Evolutionary conservation across 1,140 invertebrate species (phyloP).

Genomic region (Drosophila lacertosa): DNA sequence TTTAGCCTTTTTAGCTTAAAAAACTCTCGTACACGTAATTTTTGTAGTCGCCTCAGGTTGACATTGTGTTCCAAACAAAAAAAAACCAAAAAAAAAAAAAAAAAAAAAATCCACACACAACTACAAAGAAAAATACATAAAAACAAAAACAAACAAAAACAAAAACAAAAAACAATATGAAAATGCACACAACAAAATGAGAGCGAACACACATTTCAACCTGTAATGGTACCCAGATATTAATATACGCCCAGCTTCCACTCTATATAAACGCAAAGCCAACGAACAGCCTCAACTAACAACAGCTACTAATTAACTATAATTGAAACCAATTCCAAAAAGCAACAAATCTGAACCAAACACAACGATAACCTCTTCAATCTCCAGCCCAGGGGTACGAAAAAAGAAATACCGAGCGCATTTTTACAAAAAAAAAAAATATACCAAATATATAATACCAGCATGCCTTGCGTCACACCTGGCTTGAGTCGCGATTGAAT

Average conservation of each 20-base stretch:
- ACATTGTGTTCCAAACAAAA: conserved; percentile 65
- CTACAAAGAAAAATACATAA: conserved; percentile 48
- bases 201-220: conserved; percentile 72
- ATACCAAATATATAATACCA: conserved; percentile 59
- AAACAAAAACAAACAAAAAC: conserved; percentile 26
- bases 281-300: conserved; percentile 34
- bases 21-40: conserved; percentile 31
- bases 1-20: conserved; percentile 38
- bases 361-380: conserved; percentile 46
- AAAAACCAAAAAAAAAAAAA: conserved; percentile 19
- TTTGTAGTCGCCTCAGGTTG: conserved; percentile 70
- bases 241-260: conserved; percentile 84
- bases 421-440: conserved; percentile 20
- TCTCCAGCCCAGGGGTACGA: conserved; percentile 51
- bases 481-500: conserved; percentile 82
- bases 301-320: conserved; percentile 32
- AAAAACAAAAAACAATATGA: conserved; percentile 38
- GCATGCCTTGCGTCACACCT: conserved; percentile 82
- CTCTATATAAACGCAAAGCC: conserved; percentile 56
- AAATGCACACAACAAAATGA: conserved; percentile 64
- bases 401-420: conserved; percentile 55
- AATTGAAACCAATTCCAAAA: conserved; percentile 8
- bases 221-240: conserved; percentile 84
- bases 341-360: conserved; percentile 12
- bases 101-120: too few species aligned